Base-by-base conservation (phyloP, 2,888 invertebrate genomes). In the Euzophera pinguis region DNA sequence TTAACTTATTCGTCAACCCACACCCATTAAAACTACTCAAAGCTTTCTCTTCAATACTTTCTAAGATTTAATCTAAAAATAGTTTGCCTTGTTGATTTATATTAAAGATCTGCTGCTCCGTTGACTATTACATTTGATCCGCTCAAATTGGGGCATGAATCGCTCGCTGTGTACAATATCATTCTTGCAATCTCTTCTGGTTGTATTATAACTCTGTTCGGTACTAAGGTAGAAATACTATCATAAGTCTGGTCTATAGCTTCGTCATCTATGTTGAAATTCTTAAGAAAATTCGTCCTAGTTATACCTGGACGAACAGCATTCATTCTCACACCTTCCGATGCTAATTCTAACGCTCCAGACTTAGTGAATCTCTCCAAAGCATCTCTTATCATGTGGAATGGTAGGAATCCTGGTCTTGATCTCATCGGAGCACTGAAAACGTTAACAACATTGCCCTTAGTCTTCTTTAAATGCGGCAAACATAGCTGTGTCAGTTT, bases 101-200 rank as follows among this genome's bases (percentile, higher is more conserved):
- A 16, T 51, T 9, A 37, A 1, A 49, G 13, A 6, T 39, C 39
- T 0, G 75, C 73, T 1, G 76, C 78, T 39, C 73, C 76, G 34
- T 81, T 78, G 0, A 82, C 59, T 7, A 72, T 61, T 32, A 81
- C 53, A 60, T 62, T 75, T 32, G 79, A 65, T 5, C 75, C 83
- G 6, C 67, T 80, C 34, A 80, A 53, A 59, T 80, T 83, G 0
- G 77, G 75, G 47, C 73, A 75, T 0, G 57, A 56, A 37, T 77
- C 75, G 47, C 81, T 80, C 0, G 78, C 83, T 1, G 73, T 69
- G 50, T 76, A 82, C 14, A 81, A 35, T 47, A 84, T 77, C 64
- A 78, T 76, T 43, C 60, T 69, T 0, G 83, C 83, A 16, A 84
- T 73, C 53, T 84, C 84, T 1, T 78, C 79, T 0, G 84, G 83